Evolutionary conservation across 2,888 invertebrate genomes (phyloP).

Genomic region (Diogma glabrata): DNA sequence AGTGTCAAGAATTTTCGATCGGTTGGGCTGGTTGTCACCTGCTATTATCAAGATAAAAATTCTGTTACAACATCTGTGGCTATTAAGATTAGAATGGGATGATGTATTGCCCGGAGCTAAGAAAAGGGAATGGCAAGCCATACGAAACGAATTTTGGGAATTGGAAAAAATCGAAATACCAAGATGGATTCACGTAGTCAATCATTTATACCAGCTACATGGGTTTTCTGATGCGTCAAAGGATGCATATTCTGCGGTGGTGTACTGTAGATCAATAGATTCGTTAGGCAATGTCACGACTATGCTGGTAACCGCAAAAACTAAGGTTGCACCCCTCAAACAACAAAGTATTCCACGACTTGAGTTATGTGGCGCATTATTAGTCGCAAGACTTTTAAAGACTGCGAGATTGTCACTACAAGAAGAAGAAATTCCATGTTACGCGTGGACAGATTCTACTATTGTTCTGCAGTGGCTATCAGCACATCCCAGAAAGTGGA

Average conservation of each 20-base stretch:
- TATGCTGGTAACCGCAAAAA: constrained; percentile 8
- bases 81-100: neutral
- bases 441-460: no score
- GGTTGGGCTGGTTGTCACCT: constrained; percentile 8
- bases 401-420: no score
- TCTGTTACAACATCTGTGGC: neutral
- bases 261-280: constrained; percentile 5
- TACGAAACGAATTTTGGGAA: no score
- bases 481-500: no score
- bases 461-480: no score
- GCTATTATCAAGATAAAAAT: neutral
- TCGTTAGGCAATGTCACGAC: neutral
- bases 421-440: no score
- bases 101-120: neutral
- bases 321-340: constrained; percentile 15
- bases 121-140: neutral
- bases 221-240: constrained; percentile 14
- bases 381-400: no score
- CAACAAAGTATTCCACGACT: constrained; percentile 19
- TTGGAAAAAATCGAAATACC: no score
- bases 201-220: neutral
- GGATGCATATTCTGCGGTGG: neutral
- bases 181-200: no score
- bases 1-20: constrained; percentile 4
- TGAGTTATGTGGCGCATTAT: constrained; percentile 17